Evolutionary conservation across 2,113 vertebrate species (phyloP).

Genomic region (Phycodurus eques): DNA sequence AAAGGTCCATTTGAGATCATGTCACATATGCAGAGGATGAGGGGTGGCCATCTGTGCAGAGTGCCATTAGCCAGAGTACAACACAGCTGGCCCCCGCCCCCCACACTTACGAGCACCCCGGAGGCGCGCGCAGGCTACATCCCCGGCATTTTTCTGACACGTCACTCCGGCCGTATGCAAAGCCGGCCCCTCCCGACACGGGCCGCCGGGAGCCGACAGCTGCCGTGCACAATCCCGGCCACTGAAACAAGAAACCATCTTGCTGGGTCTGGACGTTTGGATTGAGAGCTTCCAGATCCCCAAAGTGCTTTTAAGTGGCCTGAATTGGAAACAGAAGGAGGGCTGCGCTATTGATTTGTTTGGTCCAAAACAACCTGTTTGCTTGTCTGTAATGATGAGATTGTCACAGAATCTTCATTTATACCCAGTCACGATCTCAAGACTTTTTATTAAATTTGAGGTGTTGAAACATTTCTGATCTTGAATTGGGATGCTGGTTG

Average conservation of each 20-base stretch:
- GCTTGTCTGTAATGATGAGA: neutral
- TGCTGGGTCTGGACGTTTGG: slow-evolving; percentile 38
- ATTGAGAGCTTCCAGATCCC: slow-evolving; percentile 17
- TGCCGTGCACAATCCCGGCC: slow-evolving; percentile 40
- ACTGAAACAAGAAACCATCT: slow-evolving; percentile 49
- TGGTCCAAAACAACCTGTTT: neutral
- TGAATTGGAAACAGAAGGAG: slow-evolving; percentile 12
- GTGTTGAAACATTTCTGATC: neutral
- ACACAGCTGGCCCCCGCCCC: slow-evolving; percentile 57
- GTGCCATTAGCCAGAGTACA: slow-evolving; percentile 47
- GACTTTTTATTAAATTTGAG: neutral
- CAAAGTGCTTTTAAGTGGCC: slow-evolving; percentile 14
- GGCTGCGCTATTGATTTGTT: slow-evolving; percentile 10
- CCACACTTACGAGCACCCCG: slow-evolving; percentile 12
- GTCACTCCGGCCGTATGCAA: slow-evolving; percentile 27
- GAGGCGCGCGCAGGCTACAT: slow-evolving; percentile 39
- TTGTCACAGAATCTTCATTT: neutral
- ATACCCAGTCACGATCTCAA: too few species aligned
- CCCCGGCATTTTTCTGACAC: slow-evolving; percentile 39
- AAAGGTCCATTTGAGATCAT: slow-evolving; percentile 51
- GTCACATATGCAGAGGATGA: slow-evolving; percentile 15
- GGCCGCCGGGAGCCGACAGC: slow-evolving; percentile 51
- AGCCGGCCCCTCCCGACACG: slow-evolving; percentile 18
- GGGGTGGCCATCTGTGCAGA: slow-evolving; percentile 53
- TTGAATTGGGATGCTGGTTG: neutral